Conservation (phyloP, 35 echinoderm and acorn worm species). For the Hemicentrotus pulcherrimus region DNA sequence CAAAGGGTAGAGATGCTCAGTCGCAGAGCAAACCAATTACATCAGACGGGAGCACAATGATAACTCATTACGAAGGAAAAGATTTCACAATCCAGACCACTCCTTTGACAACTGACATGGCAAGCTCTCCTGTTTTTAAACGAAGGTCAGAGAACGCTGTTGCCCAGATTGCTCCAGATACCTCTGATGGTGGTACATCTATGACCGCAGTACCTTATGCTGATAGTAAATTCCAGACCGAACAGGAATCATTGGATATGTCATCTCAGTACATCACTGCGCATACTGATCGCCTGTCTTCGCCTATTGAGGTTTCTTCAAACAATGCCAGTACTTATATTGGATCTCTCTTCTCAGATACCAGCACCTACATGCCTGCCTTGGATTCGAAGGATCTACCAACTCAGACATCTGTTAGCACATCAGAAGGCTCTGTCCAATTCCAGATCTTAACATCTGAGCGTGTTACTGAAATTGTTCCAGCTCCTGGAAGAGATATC, state of each 20-base stretch:
- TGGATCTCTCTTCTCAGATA: too few relatives aligned
- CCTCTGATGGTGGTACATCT: background rate
- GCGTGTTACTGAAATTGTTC: too few relatives aligned
- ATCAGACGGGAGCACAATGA: slow-evolving; percentile 14
- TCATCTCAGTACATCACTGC: background rate
- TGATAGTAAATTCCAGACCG: background rate
- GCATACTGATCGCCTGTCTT: background rate
- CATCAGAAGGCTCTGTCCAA: too few relatives aligned
- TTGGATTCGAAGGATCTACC: too few relatives aligned
- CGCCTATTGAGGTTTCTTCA: background rate
- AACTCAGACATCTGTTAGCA: too few relatives aligned
- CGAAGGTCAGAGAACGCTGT: background rate
- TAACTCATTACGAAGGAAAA: background rate
- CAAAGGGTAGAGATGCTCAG: background rate
- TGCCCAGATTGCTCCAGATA: background rate
- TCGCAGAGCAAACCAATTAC: background rate
- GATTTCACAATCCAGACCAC: slow-evolving; percentile 8
- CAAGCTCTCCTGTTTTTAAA: slow-evolving; percentile 28
- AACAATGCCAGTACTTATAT: background rate
- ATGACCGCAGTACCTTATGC: background rate
- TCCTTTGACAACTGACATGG: slow-evolving; percentile 24
- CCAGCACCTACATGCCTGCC: too few relatives aligned
- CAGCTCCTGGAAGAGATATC: too few relatives aligned
- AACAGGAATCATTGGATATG: background rate
- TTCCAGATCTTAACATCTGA: too few relatives aligned